Evolutionary conservation across 2,113 vertebrate genomes (phyloP), one percentile per base, ranked within the genome.

Genomic region (Procavia capensis): DNA sequence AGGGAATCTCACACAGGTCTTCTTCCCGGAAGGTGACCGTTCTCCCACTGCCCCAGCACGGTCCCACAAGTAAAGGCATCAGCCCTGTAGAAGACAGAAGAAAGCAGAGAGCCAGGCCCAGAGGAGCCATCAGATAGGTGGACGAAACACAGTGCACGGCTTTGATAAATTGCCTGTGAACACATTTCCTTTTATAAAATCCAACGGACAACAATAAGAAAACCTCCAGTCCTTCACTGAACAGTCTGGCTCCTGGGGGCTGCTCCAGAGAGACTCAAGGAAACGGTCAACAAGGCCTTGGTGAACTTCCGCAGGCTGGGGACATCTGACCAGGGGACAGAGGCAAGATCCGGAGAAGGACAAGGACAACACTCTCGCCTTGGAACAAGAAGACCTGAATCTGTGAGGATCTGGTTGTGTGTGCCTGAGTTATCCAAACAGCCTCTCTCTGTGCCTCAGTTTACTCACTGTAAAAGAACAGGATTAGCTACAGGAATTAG

Each of bases 241-340:
- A 39, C 43, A 47, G 0, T 5, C 9, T 76, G 6, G 22, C 31
- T 61, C 63, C 31, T 57, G 1, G 4, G 63, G 13, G 43, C 9
- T 36, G 43, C 9, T 41, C 9, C 43, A 68, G 34, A 68, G 34
- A 17, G 14, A 68, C 20, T 17, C 34, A 34, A 68, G 34, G n/a
- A 36, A 34, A 20, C 1, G 8, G 34, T 88, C 27, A 34, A 3
- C 4, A 41, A 34, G 59, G 20, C 20, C 47, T 36, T 16, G 29
- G 22, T 14, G 9, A 5, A 25, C 1, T 10, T 54, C 57, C 31
- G 66, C 43, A 17, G 45, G 43, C 66, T 6, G 11, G 68, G 16
- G 16, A 0, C 0, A 50, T 34, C 6, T 61, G 41, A 6, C 2
- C 0, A 27, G 31, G 22, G 27, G 10, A 19, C 3, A 4, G 0